Percentiles rank a stretch among this genome's conserved stretches.
Evolutionary conservation across 2,888 invertebrate species (phyloP).

Genomic region (Troides aeacus): DNA sequence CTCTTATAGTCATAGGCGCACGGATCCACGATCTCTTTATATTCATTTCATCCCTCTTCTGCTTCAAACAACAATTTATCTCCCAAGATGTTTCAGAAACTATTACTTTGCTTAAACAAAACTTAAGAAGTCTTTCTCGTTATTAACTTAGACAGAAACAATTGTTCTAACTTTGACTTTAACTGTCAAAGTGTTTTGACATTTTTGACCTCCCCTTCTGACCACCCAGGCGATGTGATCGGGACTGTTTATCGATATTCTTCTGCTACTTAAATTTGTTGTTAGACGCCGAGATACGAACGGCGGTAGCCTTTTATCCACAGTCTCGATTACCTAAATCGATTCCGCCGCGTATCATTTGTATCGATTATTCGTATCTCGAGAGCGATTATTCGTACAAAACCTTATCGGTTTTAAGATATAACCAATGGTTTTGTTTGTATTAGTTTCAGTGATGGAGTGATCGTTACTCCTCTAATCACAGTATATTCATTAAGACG

Average conservation of each 20-base stretch:
- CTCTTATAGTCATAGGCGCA: too few relatives aligned
- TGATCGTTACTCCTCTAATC: background rate
- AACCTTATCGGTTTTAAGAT: background rate
- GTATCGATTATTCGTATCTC: conserved; percentile 10
- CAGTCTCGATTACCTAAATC: background rate
- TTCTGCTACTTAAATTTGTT: background rate
- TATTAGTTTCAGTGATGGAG: background rate
- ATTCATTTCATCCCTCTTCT: too few relatives aligned
- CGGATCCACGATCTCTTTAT: too few relatives aligned
- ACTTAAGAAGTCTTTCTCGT: too few relatives aligned
- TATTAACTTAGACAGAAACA: too few relatives aligned
- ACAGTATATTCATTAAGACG: too few relatives aligned
- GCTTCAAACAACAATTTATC: too few relatives aligned
- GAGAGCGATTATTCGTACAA: background rate
- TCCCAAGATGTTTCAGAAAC: too few relatives aligned
- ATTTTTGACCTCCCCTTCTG: background rate
- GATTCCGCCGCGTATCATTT: background rate
- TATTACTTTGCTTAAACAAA: too few relatives aligned
- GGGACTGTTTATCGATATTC: background rate
- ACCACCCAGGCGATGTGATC: background rate
- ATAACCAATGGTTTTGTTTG: background rate
- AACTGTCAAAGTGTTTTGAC: too few relatives aligned
- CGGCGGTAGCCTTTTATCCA: background rate
- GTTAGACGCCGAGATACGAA: background rate
- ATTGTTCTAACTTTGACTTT: too few relatives aligned